Percentiles rank a stretch among this genome's conserved stretches.
Evolutionary conservation across 1,140 invertebrate genomes (phyloP).

Genomic region (Caenorhabditis briggsae): DNA sequence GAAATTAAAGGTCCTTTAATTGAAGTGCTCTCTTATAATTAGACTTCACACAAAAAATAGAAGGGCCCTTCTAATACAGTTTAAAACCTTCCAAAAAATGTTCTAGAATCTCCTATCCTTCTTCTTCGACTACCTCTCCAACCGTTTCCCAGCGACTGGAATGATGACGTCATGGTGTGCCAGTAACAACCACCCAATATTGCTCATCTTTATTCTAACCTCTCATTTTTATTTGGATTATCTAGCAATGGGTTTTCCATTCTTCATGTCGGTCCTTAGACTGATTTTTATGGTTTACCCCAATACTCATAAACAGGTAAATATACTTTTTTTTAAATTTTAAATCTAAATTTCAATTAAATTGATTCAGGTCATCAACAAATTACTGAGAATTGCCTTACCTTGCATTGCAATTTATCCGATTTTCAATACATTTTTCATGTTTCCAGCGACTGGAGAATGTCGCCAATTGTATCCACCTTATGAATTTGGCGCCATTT

Average conservation of each 20-base stretch:
- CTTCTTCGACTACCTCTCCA: constrained; percentile 46
- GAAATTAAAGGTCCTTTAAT: too few species aligned
- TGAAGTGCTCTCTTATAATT: neutral
- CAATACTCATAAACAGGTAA: constrained; percentile 42
- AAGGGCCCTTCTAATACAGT: too few species aligned
- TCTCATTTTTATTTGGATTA: constrained; percentile 40
- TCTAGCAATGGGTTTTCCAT: constrained; percentile 36
- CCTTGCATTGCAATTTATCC: constrained; percentile 30
- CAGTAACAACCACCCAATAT: neutral
- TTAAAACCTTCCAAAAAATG: neutral
- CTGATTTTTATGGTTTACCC: constrained; percentile 38
- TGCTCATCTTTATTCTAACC: constrained; percentile 39
- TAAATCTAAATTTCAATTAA: too few species aligned
- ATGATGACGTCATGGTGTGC: constrained; percentile 52
- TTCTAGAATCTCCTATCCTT: constrained; percentile 26
- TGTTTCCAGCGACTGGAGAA: constrained; percentile 47
- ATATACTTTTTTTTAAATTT: too few species aligned
- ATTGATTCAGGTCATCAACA: constrained; percentile 8
- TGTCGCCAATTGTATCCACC: constrained; percentile 36
- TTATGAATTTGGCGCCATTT: constrained; percentile 15
- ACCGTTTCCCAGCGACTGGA: constrained; percentile 30
- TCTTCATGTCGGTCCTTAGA: constrained; percentile 14
- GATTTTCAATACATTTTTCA: constrained; percentile 36
- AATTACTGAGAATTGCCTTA: neutral
- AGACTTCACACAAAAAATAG: too few species aligned